Base-by-base conservation (phyloP, 2,888 invertebrate species). In the Dusona sp. region DNA sequence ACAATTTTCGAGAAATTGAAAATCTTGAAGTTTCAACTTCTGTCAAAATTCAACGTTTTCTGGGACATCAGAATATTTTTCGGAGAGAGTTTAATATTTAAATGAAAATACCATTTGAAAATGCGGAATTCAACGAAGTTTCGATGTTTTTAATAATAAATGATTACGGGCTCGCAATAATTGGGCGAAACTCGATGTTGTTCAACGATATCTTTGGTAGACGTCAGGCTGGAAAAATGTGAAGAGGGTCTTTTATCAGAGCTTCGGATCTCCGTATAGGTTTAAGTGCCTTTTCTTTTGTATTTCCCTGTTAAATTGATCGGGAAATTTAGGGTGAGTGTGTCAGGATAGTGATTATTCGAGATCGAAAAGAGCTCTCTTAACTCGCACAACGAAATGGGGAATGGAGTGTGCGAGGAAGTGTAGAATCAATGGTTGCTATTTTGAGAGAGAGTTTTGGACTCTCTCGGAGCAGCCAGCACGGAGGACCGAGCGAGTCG, bases 381-480 rank as follows among this genome's bases (percentile, higher is more conserved):
- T 84, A 83, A 88, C 88, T 88, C 68, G 68, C 29, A 61, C 45
- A 70, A 79, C 68, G 61, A 22, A 42, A 29, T 70, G 61, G 48
- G 89, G 89, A 90, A 90, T 90, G 89, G 87, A 87, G 89, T 61
- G 75, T 70, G 72, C 54, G 86, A 78, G 81, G 57, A 74, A 80
- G 86, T 57, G 61, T 81, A 89, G 92, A 91, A 92, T 92, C 93
- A 91, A 93, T 93, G 92, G 90, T 90, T 89, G 92, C 90, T 93
- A 93, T 93, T 93, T 93, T 90, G 90, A 92, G 92, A 92, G 92
- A 92, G 87, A 86, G 29, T 88, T 88, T 75, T 42, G 48, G 83
- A 79, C 83, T 88, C 88, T 88, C 88, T 83, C 61, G 79, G 74
- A 25, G 61, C 19, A 51, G 42, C 42, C 13, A n/a, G n/a, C n/a